These are phyloP conservation scores for Podarcis raffonei DNA, from an alignment of 2,113 vertebrate genomes.

Conservation along the genomic window DNA sequence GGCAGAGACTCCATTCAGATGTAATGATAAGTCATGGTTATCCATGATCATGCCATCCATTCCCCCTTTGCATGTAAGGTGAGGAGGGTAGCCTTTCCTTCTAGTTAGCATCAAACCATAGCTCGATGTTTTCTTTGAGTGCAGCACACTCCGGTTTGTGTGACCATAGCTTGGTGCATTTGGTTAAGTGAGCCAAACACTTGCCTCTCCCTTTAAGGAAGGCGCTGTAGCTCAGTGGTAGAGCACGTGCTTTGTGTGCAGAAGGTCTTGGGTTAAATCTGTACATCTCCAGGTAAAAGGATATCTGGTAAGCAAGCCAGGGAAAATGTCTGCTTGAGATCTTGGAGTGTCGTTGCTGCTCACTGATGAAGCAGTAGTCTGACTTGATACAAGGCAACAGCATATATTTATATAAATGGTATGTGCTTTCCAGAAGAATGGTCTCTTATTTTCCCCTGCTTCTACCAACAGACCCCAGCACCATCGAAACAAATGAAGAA, in stretches of 20 bases:
- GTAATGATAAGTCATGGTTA: background rate
- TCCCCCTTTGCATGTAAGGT: background rate
- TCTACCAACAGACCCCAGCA: constrained; percentile 78
- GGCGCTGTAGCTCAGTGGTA: background rate
- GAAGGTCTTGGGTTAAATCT: background rate
- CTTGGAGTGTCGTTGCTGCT: background rate
- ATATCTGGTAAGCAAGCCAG: background rate
- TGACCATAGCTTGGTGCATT: background rate
- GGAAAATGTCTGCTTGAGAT: no score
- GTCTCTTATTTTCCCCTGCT: background rate
- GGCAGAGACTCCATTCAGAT: background rate
- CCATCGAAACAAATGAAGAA: constrained; percentile 82
- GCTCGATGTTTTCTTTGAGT: background rate
- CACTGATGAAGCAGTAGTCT: background rate
- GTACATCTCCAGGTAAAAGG: background rate
- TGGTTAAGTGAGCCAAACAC: background rate
- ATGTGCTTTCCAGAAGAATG: constrained; percentile 23
- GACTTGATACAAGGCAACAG: background rate
- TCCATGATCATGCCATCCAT: background rate
- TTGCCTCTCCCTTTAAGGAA: background rate
- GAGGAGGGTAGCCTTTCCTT: background rate
- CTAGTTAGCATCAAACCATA: background rate
- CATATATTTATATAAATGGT: constrained; percentile 11
- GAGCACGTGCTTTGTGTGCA: background rate
- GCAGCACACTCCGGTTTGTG: background rate